Evolutionary conservation across 2,113 vertebrate species (phyloP).

Genomic region (Phocoena phocoena): DNA sequence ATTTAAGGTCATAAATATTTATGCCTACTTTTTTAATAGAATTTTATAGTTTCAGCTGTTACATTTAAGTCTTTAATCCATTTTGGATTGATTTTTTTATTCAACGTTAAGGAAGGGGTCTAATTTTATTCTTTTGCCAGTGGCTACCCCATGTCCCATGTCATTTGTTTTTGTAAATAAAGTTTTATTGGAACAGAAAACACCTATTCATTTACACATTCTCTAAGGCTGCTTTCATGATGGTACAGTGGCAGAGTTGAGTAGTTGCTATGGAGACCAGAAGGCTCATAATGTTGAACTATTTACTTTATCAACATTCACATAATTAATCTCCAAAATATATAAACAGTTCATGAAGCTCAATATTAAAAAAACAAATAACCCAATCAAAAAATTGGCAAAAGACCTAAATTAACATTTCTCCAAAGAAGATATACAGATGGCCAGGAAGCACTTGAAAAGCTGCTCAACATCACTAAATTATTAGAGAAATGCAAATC

Average conservation of each 20-base stretch:
- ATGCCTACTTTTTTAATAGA: background rate
- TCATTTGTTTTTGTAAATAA: constrained; percentile 5
- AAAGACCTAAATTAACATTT: no score
- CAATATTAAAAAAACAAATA: no score
- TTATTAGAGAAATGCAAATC: no score
- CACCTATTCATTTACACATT: background rate
- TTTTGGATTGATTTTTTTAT: background rate
- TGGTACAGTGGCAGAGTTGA: background rate
- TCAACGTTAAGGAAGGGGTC: background rate
- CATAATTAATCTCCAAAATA: no score
- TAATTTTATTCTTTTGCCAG: background rate
- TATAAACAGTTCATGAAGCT: no score
- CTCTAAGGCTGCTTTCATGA: background rate
- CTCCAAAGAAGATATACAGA: no score
- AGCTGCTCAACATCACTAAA: no score
- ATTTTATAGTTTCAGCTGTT: background rate
- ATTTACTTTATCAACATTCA: background rate
- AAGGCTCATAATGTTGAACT: background rate
- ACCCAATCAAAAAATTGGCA: no score
- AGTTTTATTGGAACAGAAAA: background rate
- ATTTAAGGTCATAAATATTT: background rate
- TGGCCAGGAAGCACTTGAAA: no score
- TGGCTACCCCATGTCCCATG: background rate
- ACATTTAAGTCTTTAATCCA: background rate
- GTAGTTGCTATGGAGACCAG: background rate